phyloP scores from a whole-genome alignment of 2,888 invertebrate species.

The Lochmaea crataegi region DNA sequence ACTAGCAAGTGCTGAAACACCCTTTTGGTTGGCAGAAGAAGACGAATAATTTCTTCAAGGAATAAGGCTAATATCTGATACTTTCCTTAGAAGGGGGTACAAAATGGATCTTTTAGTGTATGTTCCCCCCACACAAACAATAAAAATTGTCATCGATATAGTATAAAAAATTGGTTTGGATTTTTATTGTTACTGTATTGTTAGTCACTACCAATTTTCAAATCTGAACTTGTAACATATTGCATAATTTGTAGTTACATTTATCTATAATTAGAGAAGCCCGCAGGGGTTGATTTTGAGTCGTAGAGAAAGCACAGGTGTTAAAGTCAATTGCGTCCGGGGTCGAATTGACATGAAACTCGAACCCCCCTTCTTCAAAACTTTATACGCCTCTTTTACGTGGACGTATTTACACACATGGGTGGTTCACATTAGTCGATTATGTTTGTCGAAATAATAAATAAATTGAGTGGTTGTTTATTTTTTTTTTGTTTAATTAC shows the following conservation, averaged over 20 bases:
- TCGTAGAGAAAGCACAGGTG: conserved; percentile 51
- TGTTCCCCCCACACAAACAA: too few relatives aligned
- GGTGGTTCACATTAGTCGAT: conserved; percentile 35
- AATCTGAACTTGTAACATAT: conserved; percentile 54
- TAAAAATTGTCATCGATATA: too few relatives aligned
- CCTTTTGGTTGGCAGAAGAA: too few relatives aligned
- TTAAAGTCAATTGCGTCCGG: conserved; percentile 45
- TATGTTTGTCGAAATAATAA: conserved; percentile 3
- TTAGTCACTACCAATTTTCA: conserved; percentile 26
- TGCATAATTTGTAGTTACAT: conserved; percentile 58
- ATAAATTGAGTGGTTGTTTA: background rate
- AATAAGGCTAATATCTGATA: too few relatives aligned
- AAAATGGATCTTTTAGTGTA: too few relatives aligned
- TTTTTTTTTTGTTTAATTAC: background rate
- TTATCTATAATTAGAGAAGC: conserved; percentile 49
- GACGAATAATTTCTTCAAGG: too few relatives aligned
- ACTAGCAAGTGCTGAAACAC: too few relatives aligned
- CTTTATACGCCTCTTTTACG: conserved; percentile 12
- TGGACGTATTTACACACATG: conserved; percentile 35
- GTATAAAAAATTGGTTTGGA: too few relatives aligned
- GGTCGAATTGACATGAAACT: conserved; percentile 39
- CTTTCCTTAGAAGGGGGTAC: too few relatives aligned
- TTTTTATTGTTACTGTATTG: background rate
- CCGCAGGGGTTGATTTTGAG: conserved; percentile 35
- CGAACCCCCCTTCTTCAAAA: conserved; percentile 15